Conservation (phyloP, 2,888 invertebrate species). For the Meteorus cinctellus region DNA sequence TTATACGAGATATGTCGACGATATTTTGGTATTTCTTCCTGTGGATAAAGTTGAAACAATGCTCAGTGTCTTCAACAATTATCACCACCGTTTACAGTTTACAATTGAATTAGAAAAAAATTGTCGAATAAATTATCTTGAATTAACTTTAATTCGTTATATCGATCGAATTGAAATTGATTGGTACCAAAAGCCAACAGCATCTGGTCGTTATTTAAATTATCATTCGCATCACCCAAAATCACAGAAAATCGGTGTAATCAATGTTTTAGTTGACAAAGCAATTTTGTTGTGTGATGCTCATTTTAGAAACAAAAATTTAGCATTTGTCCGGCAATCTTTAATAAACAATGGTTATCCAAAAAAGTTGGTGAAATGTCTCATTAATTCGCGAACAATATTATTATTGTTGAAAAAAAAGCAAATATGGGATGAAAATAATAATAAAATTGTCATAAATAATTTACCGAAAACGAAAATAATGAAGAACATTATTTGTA, state of each 20-base stretch:
- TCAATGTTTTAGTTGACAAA: conserved; percentile 33
- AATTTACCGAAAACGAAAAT: neutral
- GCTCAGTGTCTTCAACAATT: conserved; percentile 27
- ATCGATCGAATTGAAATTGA: conserved; percentile 19
- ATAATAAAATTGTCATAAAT: conserved; percentile 1
- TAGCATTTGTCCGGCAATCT: conserved; percentile 13
- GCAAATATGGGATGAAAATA: neutral
- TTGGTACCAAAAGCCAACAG: conserved; percentile 39
- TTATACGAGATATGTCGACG: conserved; percentile 42
- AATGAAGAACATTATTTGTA: neutral
- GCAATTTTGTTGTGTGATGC: conserved; percentile 26
- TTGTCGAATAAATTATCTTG: conserved; percentile 31
- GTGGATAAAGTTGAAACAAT: conserved; percentile 24
- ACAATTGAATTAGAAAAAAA: conserved; percentile 35
- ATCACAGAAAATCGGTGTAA: conserved; percentile 28
- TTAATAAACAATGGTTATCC: conserved; percentile 36
- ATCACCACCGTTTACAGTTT: conserved; percentile 35
- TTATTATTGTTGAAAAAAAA: neutral
- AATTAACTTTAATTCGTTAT: conserved; percentile 32
- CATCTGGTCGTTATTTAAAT: conserved; percentile 37
- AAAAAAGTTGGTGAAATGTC: neutral
- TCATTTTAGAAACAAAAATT: conserved; percentile 32
- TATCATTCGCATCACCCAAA: conserved; percentile 39
- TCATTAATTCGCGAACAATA: neutral
- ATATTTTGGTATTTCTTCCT: conserved; percentile 35